Conservation (phyloP, 2,797 vertebrate species). For the Philypnodon macrostomus region DNA sequence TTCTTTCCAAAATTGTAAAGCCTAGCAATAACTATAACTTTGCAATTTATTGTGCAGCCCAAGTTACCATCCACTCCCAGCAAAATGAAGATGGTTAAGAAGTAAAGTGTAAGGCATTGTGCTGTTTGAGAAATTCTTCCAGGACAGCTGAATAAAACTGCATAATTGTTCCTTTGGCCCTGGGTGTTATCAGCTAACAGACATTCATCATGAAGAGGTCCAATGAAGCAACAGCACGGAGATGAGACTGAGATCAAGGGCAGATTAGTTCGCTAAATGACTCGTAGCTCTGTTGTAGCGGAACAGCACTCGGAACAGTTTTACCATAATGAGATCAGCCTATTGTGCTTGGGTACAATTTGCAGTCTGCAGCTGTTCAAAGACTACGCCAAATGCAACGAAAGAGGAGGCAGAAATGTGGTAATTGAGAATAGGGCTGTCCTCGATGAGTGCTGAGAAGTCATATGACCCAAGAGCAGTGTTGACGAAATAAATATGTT, state of each 20-base stretch:
- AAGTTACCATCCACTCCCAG: too few relatives aligned
- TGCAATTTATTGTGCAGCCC: too few relatives aligned
- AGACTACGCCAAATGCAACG: slow-evolving; percentile 10
- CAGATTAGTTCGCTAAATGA: slow-evolving; percentile 87
- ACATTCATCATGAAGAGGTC: slow-evolving; percentile 74
- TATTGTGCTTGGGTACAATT: slow-evolving; percentile 21
- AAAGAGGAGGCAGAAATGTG: slow-evolving; percentile 4
- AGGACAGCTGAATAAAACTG: slow-evolving; percentile 59
- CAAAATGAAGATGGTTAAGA: too few relatives aligned
- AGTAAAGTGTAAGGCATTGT: slow-evolving; percentile 46
- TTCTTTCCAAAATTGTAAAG: too few relatives aligned
- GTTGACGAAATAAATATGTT: neutral
- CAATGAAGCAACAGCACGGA: slow-evolving; percentile 76
- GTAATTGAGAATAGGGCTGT: slow-evolving; percentile 7
- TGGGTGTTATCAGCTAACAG: slow-evolving; percentile 67
- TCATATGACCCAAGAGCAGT: slow-evolving; percentile 1
- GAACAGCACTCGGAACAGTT: slow-evolving; percentile 22
- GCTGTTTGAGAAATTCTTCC: slow-evolving; percentile 53
- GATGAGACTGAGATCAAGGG: slow-evolving; percentile 86
- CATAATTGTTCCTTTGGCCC: slow-evolving; percentile 64
- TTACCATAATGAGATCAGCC: slow-evolving; percentile 28
- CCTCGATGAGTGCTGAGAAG: slow-evolving; percentile 2
- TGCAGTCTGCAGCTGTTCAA: slow-evolving; percentile 12
- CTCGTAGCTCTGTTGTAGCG: slow-evolving; percentile 52
- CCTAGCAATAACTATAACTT: too few relatives aligned